phyloP scores from a whole-genome alignment of 2,797 vertebrate species.

The Percopsis omiscomaycus region DNA sequence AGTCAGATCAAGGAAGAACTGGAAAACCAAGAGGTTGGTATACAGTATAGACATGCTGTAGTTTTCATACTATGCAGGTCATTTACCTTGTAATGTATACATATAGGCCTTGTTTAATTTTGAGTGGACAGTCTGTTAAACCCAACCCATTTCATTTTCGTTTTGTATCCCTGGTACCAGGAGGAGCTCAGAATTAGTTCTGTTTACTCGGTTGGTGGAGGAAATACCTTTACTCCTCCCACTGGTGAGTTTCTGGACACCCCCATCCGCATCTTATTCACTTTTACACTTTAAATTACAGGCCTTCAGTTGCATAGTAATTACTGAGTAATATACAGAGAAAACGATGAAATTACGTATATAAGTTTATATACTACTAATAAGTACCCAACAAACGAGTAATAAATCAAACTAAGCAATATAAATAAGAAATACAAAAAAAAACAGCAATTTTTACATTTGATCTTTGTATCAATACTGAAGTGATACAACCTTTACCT shows the following conservation, averaged over 20 bases:
- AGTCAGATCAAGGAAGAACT: constrained; percentile 92
- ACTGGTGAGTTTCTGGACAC: constrained; percentile 58
- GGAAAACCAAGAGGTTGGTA: constrained; percentile 86
- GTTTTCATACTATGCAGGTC: neutral
- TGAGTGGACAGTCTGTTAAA: no score
- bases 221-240: constrained; percentile 57
- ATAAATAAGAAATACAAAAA: no score
- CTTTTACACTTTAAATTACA: neutral
- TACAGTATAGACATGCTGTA: neutral
- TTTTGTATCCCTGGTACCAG: constrained; percentile 38
- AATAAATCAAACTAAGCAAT: neutral
- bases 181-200: constrained; percentile 96
- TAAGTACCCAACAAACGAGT: no score
- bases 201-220: constrained; percentile 78
- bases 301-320: no score
- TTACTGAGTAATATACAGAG: no score
- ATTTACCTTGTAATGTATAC: neutral
- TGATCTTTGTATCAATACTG: no score
- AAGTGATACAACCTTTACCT: constrained; percentile 22
- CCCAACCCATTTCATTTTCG: no score
- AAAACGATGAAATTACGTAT: no score
- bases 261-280: neutral
- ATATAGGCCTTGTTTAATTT: no score
- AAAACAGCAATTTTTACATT: no score
- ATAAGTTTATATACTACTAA: no score